Evolutionary conservation across 1,140 invertebrate species (phyloP), one percentile per base, ranked within the genome.

Genomic region (Drosophila bocki): DNA sequence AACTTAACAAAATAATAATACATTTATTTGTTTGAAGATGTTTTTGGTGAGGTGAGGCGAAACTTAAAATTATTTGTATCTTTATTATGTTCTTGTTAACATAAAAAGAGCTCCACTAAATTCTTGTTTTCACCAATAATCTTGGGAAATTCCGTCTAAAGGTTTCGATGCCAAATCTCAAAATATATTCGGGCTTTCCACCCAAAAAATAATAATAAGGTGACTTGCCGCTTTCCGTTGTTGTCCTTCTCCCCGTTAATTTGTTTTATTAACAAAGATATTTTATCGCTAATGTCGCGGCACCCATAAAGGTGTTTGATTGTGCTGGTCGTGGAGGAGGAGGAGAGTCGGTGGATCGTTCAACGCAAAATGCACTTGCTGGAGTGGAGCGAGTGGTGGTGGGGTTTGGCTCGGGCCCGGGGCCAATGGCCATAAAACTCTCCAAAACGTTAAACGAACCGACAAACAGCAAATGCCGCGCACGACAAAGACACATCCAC

Each of bases 191-290:
- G 57, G 51, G 35, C 45, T 69, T 78, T 77, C 56, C 65, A 45
- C 35, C 11, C 39, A 22, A n/a, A 35, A 39, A n/a, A 29, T 6
- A 29, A 29, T 29, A 29, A 29, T 29, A 29, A 13, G 12, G 29
- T 72, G 67, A 70, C 44, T 71, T 35, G 65, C 17, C 42, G 44
- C n/a, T 17, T 69, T 68, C 39, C 19, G 50, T 57, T 32, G 53
- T 37, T 32, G 67, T 59, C n/a, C 29, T 48, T 72, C 67, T 50
- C 42, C 29, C 68, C 58, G 80, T 75, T 87, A 83, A 80, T 84
- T 88, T 87, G 84, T 83, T 87, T 87, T 78, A 87, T 83, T 83
- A 88, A 88, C 84, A 88, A 87, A 78, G 67, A 88, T 84, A 78
- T 88, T 88, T 88, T 84, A 90, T 90, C 80, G 69, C 75, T 75